Evolutionary conservation across 2,888 invertebrate species (phyloP), one percentile per base, ranked within the genome.

Genomic region (Dasypogon diadema): DNA sequence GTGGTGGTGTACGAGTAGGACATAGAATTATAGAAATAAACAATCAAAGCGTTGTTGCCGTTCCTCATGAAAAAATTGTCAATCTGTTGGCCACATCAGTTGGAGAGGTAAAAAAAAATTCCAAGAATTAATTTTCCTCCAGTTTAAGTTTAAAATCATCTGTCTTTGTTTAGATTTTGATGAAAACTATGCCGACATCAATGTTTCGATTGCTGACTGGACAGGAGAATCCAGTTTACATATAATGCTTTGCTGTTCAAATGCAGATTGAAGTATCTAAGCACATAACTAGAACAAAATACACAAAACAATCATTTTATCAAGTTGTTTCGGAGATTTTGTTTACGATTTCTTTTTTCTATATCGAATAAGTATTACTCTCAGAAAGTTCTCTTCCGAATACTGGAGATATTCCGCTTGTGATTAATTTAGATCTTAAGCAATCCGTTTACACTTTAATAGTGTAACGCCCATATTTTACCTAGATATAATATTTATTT

Each of bases 121-220:
- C 18, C 5, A 12, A 48, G 16, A 48, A 48, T 48, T 48, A 1
- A 24, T 6, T 24, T 24, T 56, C 8, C 24, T 22, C n/a, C 21
- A n/a, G n/a, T n/a, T n/a, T n/a, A n/a, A n/a, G n/a, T n/a, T 18
- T 54, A 26, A 63, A n/a, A 1, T 30, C 65, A 34, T 1, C 8
- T 75, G 78, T 77, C 79, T 79, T 79, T 79, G 89, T 89, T 18
- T 90, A 98, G 98, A 99, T 99, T 82, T 91, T 98, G 82, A 99
- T 99, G 99, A 99, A 99, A 89, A 99, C 99, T 77, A 99, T 99
- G 99, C 99, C 99, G 82, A 99, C 99, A 80, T 99, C 99, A 80
- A 99, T 99, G 97, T 99, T 98, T 90, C 92, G 99, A 83, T 90
- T 99, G 85, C 89, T 99, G 84, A 99, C 99, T 81, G 99, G 99